These are phyloP conservation scores for Eulemur rufifrons DNA, from an alignment of 2,113 vertebrate genomes.

Conservation along the genomic window DNA sequence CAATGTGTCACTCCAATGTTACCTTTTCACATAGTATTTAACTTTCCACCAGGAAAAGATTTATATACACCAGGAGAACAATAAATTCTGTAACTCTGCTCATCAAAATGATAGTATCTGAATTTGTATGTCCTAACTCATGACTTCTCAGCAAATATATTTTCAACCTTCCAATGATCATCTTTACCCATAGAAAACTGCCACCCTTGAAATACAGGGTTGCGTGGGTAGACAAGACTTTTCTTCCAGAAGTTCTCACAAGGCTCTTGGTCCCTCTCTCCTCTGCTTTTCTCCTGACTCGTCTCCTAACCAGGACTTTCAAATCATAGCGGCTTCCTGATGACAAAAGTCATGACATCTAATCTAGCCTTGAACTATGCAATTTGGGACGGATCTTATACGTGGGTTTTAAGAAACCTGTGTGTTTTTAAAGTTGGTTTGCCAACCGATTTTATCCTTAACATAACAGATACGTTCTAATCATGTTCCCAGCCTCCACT, in stretches of 20 bases:
- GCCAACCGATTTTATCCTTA: background rate
- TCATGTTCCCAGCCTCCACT: background rate
- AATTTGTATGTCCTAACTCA: background rate
- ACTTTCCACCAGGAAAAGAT: background rate
- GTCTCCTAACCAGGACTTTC: background rate
- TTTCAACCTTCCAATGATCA: background rate
- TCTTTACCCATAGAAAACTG: background rate
- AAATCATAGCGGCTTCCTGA: background rate
- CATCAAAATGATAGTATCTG: background rate
- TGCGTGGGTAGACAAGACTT: background rate
- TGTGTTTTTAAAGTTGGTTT: background rate
- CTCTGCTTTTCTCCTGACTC: background rate
- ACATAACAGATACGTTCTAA: background rate
- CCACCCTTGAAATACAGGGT: background rate
- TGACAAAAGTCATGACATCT: background rate
- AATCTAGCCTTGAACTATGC: background rate
- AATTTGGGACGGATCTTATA: background rate
- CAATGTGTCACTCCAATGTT: background rate
- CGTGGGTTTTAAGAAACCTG: background rate
- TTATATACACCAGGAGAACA: background rate
- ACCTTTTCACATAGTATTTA: background rate
- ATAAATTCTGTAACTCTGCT: background rate
- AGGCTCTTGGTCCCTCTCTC: background rate
- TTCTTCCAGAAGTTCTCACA: background rate
- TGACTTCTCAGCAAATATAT: background rate